Base-by-base conservation (phyloP, 2,888 invertebrate species). In the Hololepta plana region DNA sequence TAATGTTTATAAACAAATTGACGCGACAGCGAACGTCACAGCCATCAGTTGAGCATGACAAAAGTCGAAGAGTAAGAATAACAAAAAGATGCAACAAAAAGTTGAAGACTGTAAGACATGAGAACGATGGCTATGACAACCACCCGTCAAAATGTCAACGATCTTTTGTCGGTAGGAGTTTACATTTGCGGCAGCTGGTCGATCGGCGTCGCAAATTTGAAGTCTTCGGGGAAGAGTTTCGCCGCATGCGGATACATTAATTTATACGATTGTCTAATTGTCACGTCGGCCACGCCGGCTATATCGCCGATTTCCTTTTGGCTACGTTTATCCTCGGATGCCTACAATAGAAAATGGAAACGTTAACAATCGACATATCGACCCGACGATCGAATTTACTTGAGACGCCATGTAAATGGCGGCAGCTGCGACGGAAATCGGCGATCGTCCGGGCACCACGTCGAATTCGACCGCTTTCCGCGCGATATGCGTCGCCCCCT, bases 401-500 rank as follows among this genome's bases (percentile, higher is more conserved):
- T 91, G 95, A 8, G 93, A 93, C 2, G 98, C 96, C 96, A 98
- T 96, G 47, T 96, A 98, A 45, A 98, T 99, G 27, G 98, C 95
- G 24, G 98, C 96, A 4, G 98, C 98, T 0, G 98, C 93, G 2
- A 98, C 93, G 0, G 96, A 96, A 36, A 98, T 95, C 0, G 98
- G 98, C 29, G 95, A 95, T 44, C 96, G 70, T 4, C 96, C 96
- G 20, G 96, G 88, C 5, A 96, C 95, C 43, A 98, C 82, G 49
- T 98, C 95, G 56, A 91, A 59, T 47, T 98, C 95, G 0, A 91
- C 91, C 3, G 96, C 96, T 48, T 87, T 88, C 45, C 84, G 69
- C 0, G 98, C 96, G 45, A 98, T 98, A 45, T 90, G 80, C 1
- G 95, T 95, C 0, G 98, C 98, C 3, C 91, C 95, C 36, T 79